Evolutionary conservation across 2,888 invertebrate genomes (phyloP).

Genomic region (Heliconius erato): DNA sequence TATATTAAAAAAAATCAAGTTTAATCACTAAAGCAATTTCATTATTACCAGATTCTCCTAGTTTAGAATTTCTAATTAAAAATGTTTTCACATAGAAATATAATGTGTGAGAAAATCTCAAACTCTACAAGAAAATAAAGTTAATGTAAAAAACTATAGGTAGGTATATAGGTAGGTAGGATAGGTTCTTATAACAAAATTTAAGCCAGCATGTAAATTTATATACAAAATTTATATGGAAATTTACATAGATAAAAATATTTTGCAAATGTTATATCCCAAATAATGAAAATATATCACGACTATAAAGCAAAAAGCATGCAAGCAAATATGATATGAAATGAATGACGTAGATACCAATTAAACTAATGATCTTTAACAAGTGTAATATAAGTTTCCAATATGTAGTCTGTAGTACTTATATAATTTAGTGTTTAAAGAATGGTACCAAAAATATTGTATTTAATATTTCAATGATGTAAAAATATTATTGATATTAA

Average conservation of each 20-base stretch:
- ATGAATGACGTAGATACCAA: conserved; percentile 24
- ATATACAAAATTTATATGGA: too few species aligned
- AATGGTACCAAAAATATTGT: background rate
- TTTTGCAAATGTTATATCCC: background rate
- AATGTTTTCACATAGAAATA: background rate
- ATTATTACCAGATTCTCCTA: background rate
- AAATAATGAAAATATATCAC: background rate
- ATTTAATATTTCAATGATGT: background rate
- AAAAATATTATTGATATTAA: background rate
- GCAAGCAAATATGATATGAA: background rate
- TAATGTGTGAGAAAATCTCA: background rate
- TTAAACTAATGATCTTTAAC: conserved; percentile 23
- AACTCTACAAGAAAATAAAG: background rate
- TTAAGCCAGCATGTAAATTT: too few species aligned
- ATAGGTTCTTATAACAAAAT: background rate
- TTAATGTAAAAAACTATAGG: background rate
- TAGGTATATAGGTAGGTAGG: too few species aligned
- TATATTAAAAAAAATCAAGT: too few species aligned
- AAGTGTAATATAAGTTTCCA: background rate
- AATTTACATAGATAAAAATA: too few species aligned
- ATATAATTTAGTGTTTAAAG: background rate
- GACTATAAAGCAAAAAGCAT: background rate
- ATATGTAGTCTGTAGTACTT: background rate
- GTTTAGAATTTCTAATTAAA: background rate
- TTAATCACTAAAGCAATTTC: too few species aligned